Conservation (phyloP, 2,888 invertebrate species). For the Atrina japonica region DNA sequence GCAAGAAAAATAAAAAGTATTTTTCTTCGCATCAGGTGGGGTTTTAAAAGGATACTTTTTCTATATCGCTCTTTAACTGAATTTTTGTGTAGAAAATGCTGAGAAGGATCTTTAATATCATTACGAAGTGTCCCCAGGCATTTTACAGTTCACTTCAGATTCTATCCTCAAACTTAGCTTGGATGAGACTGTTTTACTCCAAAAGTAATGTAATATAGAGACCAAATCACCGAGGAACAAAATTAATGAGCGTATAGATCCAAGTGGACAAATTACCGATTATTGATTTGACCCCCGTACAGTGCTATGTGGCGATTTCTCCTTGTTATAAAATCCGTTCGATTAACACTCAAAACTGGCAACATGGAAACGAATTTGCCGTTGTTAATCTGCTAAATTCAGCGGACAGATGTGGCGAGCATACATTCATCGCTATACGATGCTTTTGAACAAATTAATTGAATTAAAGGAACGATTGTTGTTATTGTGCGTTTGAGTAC, state of each 20-base stretch:
- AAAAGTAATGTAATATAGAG: not conserved
- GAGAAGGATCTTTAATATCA: too few species aligned
- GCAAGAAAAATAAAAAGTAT: too few species aligned
- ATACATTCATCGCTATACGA: slow-evolving; percentile 25
- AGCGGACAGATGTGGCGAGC: slow-evolving; percentile 44
- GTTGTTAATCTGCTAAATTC: slow-evolving; percentile 35
- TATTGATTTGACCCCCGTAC: slow-evolving; percentile 5
- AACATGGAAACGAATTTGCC: too few species aligned
- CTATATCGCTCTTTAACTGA: too few species aligned
- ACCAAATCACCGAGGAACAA: slow-evolving; percentile 3
- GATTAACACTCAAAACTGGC: slow-evolving; percentile 1
- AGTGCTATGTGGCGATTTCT: not conserved
- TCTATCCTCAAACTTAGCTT: too few species aligned
- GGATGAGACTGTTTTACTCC: too few species aligned
- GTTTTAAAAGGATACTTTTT: too few species aligned
- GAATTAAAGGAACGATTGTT: slow-evolving; percentile 43
- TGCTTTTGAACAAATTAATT: slow-evolving; percentile 45
- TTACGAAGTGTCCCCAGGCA: too few species aligned
- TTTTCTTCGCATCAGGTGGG: too few species aligned
- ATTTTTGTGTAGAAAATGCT: too few species aligned
- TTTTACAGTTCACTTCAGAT: too few species aligned
- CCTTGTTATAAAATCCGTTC: slow-evolving; percentile 3
- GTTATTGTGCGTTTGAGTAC: slow-evolving; percentile 31
- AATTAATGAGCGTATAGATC: slow-evolving; percentile 7
- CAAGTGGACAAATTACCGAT: slow-evolving; percentile 1